Evolutionary conservation across 2,113 vertebrate genomes (phyloP).

Genomic region (Recurvirostra avosetta): DNA sequence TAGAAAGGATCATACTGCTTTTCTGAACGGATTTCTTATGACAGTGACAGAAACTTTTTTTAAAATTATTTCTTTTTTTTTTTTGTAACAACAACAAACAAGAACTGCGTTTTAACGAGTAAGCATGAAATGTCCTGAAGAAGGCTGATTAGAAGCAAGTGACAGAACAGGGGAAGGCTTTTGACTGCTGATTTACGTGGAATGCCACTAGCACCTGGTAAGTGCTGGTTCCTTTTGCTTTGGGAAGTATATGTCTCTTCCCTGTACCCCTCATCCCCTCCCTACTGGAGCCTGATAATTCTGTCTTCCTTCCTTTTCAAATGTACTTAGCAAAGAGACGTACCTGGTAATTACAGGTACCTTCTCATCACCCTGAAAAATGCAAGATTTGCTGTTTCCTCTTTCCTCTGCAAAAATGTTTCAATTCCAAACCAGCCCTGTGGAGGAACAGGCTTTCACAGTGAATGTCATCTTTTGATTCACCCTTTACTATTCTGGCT

Average conservation of each 20-base stretch:
- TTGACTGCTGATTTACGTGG: not conserved
- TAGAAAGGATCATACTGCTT: not conserved
- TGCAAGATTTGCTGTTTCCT: not conserved
- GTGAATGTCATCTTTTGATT: not conserved
- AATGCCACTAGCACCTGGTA: not conserved
- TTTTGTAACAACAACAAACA: not conserved
- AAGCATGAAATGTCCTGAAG: not conserved
- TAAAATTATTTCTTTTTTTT: not conserved
- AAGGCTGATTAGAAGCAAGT: not conserved
- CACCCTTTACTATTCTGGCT: not conserved
- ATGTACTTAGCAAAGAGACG: not conserved
- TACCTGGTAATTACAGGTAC: not conserved
- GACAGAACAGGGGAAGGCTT: not conserved
- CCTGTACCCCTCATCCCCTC: not conserved
- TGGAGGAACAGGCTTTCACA: not conserved
- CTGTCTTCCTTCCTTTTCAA: not conserved
- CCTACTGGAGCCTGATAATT: not conserved
- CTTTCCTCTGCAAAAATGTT: not conserved
- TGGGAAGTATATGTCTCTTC: not conserved
- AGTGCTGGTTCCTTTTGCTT: not conserved
- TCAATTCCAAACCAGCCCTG: not conserved
- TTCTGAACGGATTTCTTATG: not conserved
- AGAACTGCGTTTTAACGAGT: not conserved
- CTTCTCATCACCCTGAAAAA: not conserved
- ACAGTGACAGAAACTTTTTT: not conserved